Percentiles rank a stretch among this genome's conserved stretches.
phyloP scores from a whole-genome alignment of 2,113 vertebrate species.

The Thymallus thymallus region DNA sequence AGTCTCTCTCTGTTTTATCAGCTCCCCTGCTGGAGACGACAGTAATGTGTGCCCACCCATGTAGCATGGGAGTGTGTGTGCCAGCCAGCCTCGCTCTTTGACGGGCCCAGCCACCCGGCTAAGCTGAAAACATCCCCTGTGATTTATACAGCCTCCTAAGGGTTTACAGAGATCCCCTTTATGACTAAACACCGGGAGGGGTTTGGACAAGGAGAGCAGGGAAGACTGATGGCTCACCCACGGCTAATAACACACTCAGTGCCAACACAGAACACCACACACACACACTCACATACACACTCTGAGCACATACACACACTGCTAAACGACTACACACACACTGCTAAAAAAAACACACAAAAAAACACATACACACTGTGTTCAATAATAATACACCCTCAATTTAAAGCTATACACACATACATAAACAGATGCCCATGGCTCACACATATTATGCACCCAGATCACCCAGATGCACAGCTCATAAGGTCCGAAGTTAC shows the following conservation, averaged over 20 bases:
- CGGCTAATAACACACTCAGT: slow-evolving; percentile 29
- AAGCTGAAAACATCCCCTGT: slow-evolving; percentile 53
- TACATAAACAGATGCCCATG: no score
- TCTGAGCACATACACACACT: background rate
- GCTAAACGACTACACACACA: background rate
- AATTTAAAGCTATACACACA: no score
- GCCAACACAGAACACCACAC: slow-evolving; percentile 10
- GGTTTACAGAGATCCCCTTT: slow-evolving; percentile 55
- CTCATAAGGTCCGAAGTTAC: background rate
- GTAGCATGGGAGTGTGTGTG: slow-evolving; percentile 34
- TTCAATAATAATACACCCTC: no score
- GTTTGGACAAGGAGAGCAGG: slow-evolving; percentile 50
- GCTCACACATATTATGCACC: no score
- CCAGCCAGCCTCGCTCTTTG: background rate
- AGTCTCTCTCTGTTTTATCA: slow-evolving; percentile 55
- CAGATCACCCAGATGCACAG: no score
- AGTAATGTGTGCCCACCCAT: slow-evolving; percentile 75
- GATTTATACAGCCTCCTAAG: slow-evolving; percentile 60
- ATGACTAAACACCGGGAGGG: slow-evolving; percentile 54
- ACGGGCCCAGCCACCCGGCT: slow-evolving; percentile 37
- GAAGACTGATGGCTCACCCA: slow-evolving; percentile 45
- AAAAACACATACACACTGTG: no score
- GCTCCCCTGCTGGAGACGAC: slow-evolving; percentile 50
- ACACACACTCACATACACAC: slow-evolving; percentile 15
- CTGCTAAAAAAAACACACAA: no score